A percentile compares a stretch with the other conserved stretches of the same genome.
Conservation (phyloP, 2,888 invertebrate species). For the Ophion ellenae region DNA sequence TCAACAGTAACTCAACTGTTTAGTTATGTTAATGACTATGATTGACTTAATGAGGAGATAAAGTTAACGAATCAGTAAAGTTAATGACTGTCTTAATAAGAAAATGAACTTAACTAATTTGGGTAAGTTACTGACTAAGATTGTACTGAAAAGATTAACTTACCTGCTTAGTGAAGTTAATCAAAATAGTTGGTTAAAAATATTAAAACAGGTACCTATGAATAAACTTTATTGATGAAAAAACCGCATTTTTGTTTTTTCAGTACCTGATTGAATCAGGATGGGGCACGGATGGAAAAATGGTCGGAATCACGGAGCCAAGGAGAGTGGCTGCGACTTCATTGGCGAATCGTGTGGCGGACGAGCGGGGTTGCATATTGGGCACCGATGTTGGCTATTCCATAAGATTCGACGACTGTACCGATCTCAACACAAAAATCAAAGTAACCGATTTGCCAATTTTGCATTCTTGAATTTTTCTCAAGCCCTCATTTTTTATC, state of each 20-base stretch:
- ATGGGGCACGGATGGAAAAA: constrained; percentile 90
- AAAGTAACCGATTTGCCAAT: constrained; percentile 85
- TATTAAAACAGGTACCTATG: not conserved
- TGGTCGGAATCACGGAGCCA: constrained; percentile 96
- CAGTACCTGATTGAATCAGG: constrained; percentile 96
- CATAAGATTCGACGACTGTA: constrained; percentile 91
- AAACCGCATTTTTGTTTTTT: constrained; percentile 39
- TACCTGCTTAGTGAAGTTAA: no score
- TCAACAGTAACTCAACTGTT: no score
- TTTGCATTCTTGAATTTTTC: not conserved
- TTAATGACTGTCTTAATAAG: no score
- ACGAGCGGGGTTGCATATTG: constrained; percentile 87
- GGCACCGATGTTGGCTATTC: constrained; percentile 93
- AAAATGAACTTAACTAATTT: not conserved
- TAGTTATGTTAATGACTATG: no score
- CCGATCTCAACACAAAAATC: constrained; percentile 88
- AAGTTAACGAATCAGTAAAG: no score
- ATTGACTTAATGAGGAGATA: no score
- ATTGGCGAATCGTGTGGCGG: constrained; percentile 94
- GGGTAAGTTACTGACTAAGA: no score
- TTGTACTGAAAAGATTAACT: no score
- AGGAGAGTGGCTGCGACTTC: constrained; percentile 95
- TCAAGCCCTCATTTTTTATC: constrained; percentile 17
- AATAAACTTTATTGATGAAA: not conserved
- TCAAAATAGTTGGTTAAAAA: not conserved